These are phyloP conservation scores for Baryphthengus martii DNA, from an alignment of 2,113 vertebrate genomes.

Conservation along the genomic window DNA sequence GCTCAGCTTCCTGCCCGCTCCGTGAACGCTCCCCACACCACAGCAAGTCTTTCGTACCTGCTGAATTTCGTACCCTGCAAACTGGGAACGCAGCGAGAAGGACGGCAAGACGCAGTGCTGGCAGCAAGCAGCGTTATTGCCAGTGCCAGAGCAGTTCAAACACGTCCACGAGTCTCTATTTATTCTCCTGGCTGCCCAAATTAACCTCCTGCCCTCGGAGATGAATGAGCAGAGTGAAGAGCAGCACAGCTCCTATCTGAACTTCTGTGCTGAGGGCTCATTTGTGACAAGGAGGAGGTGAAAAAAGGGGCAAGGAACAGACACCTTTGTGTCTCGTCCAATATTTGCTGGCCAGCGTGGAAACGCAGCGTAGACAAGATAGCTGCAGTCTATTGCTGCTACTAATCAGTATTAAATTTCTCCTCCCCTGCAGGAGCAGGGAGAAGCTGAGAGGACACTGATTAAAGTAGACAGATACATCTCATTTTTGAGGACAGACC, in stretches of 20 bases:
- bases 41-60: not conserved
- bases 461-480: not conserved
- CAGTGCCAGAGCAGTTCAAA: not conserved
- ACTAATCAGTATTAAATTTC: not conserved
- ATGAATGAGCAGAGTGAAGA: not conserved
- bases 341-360: not conserved
- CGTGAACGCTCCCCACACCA: not conserved
- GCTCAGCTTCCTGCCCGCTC: not conserved
- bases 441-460: not conserved
- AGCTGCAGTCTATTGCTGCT: not conserved
- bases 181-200: not conserved
- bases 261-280: not conserved
- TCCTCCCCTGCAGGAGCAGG: not conserved
- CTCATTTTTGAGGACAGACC: not conserved
- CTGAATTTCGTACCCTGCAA: not conserved
- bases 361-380: not conserved
- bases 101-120: not conserved
- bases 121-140: not conserved
- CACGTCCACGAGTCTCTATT: not conserved
- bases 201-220: not conserved
- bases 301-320: not conserved
- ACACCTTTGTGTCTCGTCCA: not conserved
- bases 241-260: fast-evolving
- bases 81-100: not conserved
- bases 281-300: not conserved